Evolutionary conservation across 2,797 vertebrate genomes (phyloP).

Genomic region (Schizopygopsis pylzovi): DNA sequence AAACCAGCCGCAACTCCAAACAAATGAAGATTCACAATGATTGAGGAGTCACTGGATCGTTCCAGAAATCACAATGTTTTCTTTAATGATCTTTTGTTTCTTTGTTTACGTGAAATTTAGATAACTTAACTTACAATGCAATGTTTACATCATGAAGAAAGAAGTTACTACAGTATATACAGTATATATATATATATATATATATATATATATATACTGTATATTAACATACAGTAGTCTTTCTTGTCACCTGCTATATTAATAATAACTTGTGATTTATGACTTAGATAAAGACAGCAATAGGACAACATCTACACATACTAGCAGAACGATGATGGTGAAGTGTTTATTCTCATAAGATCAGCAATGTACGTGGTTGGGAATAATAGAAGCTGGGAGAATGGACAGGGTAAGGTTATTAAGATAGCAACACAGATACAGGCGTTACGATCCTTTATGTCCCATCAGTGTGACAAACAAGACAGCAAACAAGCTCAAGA

Average conservation of each 20-base stretch:
- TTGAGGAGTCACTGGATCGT: constrained; percentile 37
- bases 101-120: background rate
- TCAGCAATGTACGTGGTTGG: constrained; percentile 51
- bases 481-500: constrained; percentile 35
- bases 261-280: constrained; percentile 61
- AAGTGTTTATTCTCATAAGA: constrained; percentile 60
- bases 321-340: constrained; percentile 34
- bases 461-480: constrained; percentile 56
- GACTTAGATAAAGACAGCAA: constrained; percentile 56
- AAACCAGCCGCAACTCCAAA: constrained; percentile 47
- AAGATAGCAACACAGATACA: constrained; percentile 67
- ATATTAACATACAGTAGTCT: background rate
- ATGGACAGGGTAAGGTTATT: constrained; percentile 68
- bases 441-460: constrained; percentile 59
- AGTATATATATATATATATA: no score
- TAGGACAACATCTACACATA: background rate
- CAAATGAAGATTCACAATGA: constrained; percentile 57
- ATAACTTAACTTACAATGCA: background rate
- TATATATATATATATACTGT: no score
- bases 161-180: background rate
- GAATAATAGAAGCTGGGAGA: constrained; percentile 64
- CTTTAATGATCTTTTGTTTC: constrained; percentile 38
- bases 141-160: background rate
- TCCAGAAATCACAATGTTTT: constrained; percentile 51
- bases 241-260: constrained; percentile 45